A percentile compares a stretch with the other conserved stretches of the same genome.
These are phyloP conservation scores for Gymnocephalus cernua DNA, from an alignment of 2,113 vertebrate genomes.

Conservation along the genomic window DNA sequence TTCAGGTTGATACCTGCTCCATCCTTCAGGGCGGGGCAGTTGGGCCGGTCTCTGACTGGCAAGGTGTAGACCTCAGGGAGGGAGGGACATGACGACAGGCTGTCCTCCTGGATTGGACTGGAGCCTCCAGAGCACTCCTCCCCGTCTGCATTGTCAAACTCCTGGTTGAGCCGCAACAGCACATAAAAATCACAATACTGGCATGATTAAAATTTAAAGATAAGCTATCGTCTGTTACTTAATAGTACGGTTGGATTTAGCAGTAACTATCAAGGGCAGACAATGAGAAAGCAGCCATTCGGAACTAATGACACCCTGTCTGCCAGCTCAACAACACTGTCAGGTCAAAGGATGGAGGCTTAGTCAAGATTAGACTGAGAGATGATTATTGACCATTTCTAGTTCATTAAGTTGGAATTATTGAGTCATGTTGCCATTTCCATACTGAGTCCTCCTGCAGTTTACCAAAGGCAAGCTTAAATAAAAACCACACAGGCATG, in stretches of 20 bases:
- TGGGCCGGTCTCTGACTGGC: slow-evolving; percentile 84
- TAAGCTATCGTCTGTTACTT: neutral
- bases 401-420: slow-evolving; percentile 48
- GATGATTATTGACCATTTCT: slow-evolving; percentile 54
- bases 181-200: neutral
- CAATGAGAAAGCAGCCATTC: slow-evolving; percentile 28
- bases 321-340: slow-evolving; percentile 26
- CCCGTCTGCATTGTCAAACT: slow-evolving; percentile 94
- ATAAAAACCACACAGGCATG: slow-evolving; percentile 25
- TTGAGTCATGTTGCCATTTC: slow-evolving; percentile 24
- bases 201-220: slow-evolving; percentile 3
- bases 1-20: slow-evolving; percentile 70
- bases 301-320: slow-evolving; percentile 44
- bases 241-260: slow-evolving; percentile 17
- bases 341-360: slow-evolving; percentile 27
- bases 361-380: slow-evolving; percentile 42
- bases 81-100: slow-evolving; percentile 91
- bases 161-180: slow-evolving; percentile 76
- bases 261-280: slow-evolving; percentile 27
- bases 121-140: slow-evolving; percentile 93
- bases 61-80: slow-evolving; percentile 94
- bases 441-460: neutral
- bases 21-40: slow-evolving; percentile 77
- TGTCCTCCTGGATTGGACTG: slow-evolving; percentile 93
- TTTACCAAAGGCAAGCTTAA: slow-evolving; percentile 11